Evolutionary conservation across 2,888 invertebrate species (phyloP), one percentile per base, ranked within the genome.

Genomic region (Xanthia togata): DNA sequence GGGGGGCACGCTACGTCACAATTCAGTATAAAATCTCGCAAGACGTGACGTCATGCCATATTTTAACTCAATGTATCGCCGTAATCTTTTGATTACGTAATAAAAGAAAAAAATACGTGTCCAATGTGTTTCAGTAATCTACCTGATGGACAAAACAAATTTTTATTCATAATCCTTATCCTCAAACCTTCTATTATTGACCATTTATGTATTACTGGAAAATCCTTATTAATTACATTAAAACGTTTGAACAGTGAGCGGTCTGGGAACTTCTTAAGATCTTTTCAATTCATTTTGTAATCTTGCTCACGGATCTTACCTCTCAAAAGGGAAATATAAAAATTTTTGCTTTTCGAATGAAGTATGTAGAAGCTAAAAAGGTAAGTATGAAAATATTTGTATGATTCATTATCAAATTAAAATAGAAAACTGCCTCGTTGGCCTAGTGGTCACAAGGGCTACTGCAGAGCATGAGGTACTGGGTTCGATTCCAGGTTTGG

Each of bases 281-380:
- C 41, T 62, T 60, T 60, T 57, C 8, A 59, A 70, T 70, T 47
- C 20, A 31, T 74, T 71, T 73, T 38, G 17, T 59, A 31, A 71
- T 31, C 50, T 31, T 12, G 26, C 41, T 0, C 41, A 41, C 41
- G 41, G 11, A 41, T 41, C 2, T 41, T 41, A 9, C 47, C 12
- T 47, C 4, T 9, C 50, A 26, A 64, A 57, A 76, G 26, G 12
- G n/a, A 76, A 76, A 31, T 76, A 50, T 41, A 41, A 71, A 70
- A 26, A 17, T 26, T 12, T 73, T 70, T 59, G 23, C 41, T 20
- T 31, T 50, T 53, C 0, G 26, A 64, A 38, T 64, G 5, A 64
- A 64, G 38, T 47, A 63, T 55, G 4, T 55, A 12, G 17, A 23
- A 73, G 23, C 4, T 17, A 14, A 20, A 62, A 57, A 38, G 35